These are phyloP conservation scores for Sceliomorpha sp. DNA, from an alignment of 2,888 invertebrate species.

Conservation along the genomic window DNA sequence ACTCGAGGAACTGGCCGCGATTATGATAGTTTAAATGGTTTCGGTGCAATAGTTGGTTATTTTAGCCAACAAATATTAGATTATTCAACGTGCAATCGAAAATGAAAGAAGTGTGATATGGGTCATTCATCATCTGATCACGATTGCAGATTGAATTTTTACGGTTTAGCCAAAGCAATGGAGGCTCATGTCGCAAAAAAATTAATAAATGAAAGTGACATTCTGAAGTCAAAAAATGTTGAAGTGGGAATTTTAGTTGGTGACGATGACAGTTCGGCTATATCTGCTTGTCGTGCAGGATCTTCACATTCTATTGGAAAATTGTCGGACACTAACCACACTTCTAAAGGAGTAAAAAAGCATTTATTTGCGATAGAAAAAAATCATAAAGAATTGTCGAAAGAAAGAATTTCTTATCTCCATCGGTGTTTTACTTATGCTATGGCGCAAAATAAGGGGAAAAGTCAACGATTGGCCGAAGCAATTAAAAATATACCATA, in stretches of 20 bases:
- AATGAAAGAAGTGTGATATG: no score
- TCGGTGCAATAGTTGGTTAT: no score
- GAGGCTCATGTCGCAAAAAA: no score
- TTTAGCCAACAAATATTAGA: no score
- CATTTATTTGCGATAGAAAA: constrained; percentile 31
- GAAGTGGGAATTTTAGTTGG: constrained; percentile 57
- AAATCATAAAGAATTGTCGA: constrained; percentile 32
- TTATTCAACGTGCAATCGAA: no score
- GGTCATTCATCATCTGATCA: no score
- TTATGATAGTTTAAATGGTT: no score
- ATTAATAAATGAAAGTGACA: no score
- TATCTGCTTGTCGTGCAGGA: constrained; percentile 50
- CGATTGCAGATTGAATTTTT: no score
- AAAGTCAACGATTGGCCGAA: constrained; percentile 27
- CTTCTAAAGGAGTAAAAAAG: constrained; percentile 49
- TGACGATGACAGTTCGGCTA: constrained; percentile 60
- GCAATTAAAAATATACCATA: constrained; percentile 41
- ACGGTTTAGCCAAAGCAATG: no score
- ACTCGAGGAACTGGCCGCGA: constrained; percentile 3
- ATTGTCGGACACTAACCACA: constrained; percentile 59
- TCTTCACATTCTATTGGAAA: constrained; percentile 54
- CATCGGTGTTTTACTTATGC: constrained; percentile 60
- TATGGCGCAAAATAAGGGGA: constrained; percentile 53
- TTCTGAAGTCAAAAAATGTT: constrained; percentile 49
- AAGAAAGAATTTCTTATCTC: constrained; percentile 44